These are phyloP conservation scores for Hippocampus comes DNA, from an alignment of 2,113 vertebrate species.

Conservation along the genomic window DNA sequence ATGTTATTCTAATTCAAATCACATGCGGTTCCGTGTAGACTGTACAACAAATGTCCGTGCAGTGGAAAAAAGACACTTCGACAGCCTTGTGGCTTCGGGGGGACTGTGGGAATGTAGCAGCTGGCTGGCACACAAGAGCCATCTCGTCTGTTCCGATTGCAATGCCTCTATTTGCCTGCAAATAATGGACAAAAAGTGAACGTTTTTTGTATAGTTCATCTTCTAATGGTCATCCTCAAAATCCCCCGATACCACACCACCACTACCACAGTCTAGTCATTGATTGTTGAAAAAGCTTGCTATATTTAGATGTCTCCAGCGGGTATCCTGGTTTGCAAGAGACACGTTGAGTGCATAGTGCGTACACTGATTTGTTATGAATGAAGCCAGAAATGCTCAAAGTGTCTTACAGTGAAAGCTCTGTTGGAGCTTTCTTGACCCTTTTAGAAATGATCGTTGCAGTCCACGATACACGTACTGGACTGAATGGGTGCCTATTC, in stretches of 20 bases:
- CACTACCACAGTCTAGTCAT: conserved; percentile 36
- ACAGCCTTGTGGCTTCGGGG: conserved; percentile 2
- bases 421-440: conserved; percentile 12
- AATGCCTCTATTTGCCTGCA: background rate
- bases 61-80: background rate
- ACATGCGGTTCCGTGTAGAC: conserved; percentile 35
- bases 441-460: conserved; percentile 4
- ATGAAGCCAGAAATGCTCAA: conserved; percentile 38
- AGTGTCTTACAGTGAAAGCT: conserved; percentile 3
- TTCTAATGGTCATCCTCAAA: conserved; percentile 6
- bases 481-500: background rate
- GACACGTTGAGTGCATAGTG: conserved; percentile 40
- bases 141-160: conserved; percentile 16
- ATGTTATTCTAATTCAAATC: conserved; percentile 65
- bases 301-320: conserved; percentile 58
- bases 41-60: conserved; percentile 10
- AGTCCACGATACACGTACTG: conserved; percentile 5
- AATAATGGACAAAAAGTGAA: background rate
- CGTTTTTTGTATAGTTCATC: background rate
- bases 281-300: conserved; percentile 56
- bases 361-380: conserved; percentile 43
- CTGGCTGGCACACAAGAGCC: conserved; percentile 42
- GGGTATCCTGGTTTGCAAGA: conserved; percentile 35
- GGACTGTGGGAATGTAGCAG: conserved; percentile 45
- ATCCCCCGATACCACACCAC: conserved; percentile 2